Evolutionary conservation across 2,888 invertebrate species (phyloP), one percentile per base, ranked within the genome.

Genomic region (Thera britannica): DNA sequence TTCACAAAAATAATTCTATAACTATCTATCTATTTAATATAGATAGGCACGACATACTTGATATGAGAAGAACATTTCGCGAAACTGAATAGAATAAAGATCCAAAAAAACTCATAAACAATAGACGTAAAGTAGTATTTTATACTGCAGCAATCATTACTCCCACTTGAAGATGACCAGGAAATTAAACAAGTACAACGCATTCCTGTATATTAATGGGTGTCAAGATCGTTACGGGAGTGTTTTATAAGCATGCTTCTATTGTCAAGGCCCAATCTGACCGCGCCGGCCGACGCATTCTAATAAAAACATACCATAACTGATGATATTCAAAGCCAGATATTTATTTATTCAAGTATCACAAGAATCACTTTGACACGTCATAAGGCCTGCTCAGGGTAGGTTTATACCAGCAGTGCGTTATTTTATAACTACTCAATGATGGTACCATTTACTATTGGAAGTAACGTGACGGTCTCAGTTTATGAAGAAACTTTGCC

Each of bases 191-290:
- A 72, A 80, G 74, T 80, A 77, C 81, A 79, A 83, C 77, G 81
- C 88, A 89, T 90, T 86, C 88, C 84, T 84, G 82, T 84, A 84
- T 84, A 85, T 84, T 84, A 86, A 83, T 82, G 79, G 78, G 81
- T 80, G 84, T 81, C 82, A 84, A 85, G 86, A 87, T 82, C 82
- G 84, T 89, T 89, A 88, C 82, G 80, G 80, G 75, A 81, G 74
- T 82, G 81, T 83, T 87, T 86, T 85, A 88, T 86, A 80, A 78
- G 75, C 82, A 77, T 76, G 80, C 78, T 3, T 80, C 78, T 79
- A 83, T 82, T 82, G 80, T 79, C 84, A 83, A 82, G 81, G 80
- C 74, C 75, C 70, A 60, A 71, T 77, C 78, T 80, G 55, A 11
- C 41, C 46, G 62, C 54, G 58, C 34, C 44, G 12, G 49, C 12